Percentiles rank a stretch among this genome's conserved stretches.
Evolutionary conservation across 2,888 invertebrate species (phyloP).

Genomic region (Dryobota labecula): DNA sequence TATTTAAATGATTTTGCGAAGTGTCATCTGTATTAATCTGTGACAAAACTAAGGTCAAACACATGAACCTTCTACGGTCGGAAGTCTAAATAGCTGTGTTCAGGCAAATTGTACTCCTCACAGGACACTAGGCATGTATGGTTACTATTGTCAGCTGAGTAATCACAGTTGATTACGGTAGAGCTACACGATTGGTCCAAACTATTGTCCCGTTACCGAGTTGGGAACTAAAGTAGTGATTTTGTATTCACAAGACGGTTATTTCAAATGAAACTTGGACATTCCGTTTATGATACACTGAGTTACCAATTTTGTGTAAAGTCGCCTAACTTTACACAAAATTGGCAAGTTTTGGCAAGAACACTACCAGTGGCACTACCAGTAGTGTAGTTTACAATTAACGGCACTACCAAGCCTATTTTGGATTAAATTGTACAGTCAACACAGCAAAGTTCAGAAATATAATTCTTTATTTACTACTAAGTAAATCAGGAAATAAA

Average conservation of each 20-base stretch:
- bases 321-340: no score
- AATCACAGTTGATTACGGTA: constrained; percentile 46
- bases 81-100: constrained; percentile 13
- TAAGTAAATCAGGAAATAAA: no score
- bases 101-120: constrained; percentile 32
- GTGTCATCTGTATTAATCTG: no score
- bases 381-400: no score
- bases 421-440: no score
- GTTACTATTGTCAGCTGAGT: constrained; percentile 23
- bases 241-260: constrained; percentile 21
- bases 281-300: background rate
- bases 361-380: no score
- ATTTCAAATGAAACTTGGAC: background rate
- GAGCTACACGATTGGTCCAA: constrained; percentile 12
- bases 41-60: constrained; percentile 32
- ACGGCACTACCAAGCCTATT: no score
- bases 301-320: background rate
- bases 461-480: no score
- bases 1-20: no score
- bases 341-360: no score
- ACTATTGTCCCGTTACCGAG: constrained; percentile 19
- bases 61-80: constrained; percentile 10
- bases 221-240: constrained; percentile 11
- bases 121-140: background rate
- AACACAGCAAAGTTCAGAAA: no score